Percentiles rank a stretch among this genome's conserved stretches.
These are phyloP conservation scores for Cremastinae sp. DNA, from an alignment of 2,888 invertebrate genomes.

Conservation along the genomic window DNA sequence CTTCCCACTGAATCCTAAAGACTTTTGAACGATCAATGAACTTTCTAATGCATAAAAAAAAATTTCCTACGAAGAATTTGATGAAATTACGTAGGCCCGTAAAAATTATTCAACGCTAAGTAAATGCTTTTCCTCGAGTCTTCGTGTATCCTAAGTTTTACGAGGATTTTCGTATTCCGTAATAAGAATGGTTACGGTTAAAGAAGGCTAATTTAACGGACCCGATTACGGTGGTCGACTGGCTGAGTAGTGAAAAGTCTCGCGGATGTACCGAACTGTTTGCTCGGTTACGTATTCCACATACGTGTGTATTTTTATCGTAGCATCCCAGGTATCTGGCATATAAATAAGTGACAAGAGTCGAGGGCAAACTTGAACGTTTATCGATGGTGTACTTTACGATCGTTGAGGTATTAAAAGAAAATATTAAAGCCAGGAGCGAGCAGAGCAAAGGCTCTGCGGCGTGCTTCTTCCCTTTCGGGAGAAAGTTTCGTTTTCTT, in stretches of 20 bases:
- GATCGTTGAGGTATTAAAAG: slow-evolving; percentile 44
- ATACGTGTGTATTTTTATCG: slow-evolving; percentile 5
- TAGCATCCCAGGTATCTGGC: slow-evolving; percentile 1
- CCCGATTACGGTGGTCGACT: slow-evolving; percentile 24
- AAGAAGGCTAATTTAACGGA: slow-evolving; percentile 28
- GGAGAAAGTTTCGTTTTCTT: slow-evolving; percentile 73
- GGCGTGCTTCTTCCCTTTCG: slow-evolving; percentile 62
- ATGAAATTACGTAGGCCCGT: background rate
- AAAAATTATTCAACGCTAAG: slow-evolving; percentile 15
- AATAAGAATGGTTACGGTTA: slow-evolving; percentile 14
- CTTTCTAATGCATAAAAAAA: background rate
- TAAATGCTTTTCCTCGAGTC: slow-evolving; percentile 19
- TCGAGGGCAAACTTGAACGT: slow-evolving; percentile 29
- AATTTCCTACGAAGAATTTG: background rate
- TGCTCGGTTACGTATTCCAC: slow-evolving; percentile 35
- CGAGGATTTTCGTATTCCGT: slow-evolving; percentile 24
- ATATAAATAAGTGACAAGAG: slow-evolving; percentile 40
- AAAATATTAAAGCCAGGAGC: slow-evolving; percentile 32
- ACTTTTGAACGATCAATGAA: background rate
- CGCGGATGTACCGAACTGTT: slow-evolving; percentile 20
- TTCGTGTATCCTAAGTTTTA: slow-evolving; percentile 11
- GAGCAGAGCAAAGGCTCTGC: slow-evolving; percentile 29
- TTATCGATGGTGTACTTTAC: slow-evolving; percentile 55
- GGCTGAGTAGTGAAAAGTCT: slow-evolving; percentile 40
- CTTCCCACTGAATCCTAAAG: background rate